These are phyloP conservation scores for Smutsia gigantea DNA, from an alignment of 2,797 vertebrate species.

Conservation along the genomic window DNA sequence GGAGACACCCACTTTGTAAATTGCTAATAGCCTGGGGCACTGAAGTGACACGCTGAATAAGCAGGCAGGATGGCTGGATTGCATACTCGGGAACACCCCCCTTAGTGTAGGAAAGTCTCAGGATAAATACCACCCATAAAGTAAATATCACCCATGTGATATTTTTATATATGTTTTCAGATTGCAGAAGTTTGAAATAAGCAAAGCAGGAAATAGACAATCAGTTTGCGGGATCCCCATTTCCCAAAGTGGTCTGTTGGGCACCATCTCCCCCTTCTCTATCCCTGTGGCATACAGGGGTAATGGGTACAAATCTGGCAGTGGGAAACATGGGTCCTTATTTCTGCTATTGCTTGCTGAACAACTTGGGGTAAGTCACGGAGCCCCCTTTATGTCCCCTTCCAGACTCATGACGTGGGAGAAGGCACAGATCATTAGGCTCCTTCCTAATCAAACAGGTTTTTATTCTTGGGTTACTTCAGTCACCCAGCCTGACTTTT, in stretches of 20 bases:
- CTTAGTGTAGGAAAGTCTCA: neutral
- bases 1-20: conserved; percentile 19
- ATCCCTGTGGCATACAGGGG: neutral
- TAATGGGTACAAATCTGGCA: neutral
- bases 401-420: neutral
- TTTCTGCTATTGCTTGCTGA: neutral
- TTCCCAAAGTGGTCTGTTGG: neutral
- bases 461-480: neutral
- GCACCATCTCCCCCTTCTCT: neutral
- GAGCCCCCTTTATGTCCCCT: too few species aligned
- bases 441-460: neutral
- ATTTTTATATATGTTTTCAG: neutral
- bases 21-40: neutral
- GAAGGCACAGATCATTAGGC: too few species aligned
- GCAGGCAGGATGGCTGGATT: neutral
- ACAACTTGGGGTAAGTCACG: neutral
- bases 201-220: neutral
- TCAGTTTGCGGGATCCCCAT: neutral
- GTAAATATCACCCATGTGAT: neutral
- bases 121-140: neutral
- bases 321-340: neutral
- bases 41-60: neutral
- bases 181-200: neutral
- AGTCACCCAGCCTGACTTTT: neutral
- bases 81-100: neutral